phyloP scores from a whole-genome alignment of 2,888 invertebrate genomes.

The Phengaris alcon region DNA sequence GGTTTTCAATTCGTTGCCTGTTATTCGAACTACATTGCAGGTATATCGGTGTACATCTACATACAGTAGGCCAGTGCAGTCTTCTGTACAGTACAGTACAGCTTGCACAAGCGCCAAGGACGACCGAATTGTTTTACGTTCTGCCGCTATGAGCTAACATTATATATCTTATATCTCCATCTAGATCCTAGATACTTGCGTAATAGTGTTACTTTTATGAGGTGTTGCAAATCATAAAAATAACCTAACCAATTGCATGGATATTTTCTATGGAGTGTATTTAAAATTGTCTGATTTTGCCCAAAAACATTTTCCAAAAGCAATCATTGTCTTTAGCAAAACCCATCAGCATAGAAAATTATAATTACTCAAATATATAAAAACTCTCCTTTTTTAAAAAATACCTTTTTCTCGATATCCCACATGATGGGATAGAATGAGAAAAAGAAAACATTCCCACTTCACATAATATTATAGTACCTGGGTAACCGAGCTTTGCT shows the following conservation, averaged over 20 bases:
- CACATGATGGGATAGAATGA: no score
- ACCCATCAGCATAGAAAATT: no score
- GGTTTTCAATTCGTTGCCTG: background rate
- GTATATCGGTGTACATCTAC: constrained; percentile 17
- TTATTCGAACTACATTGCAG: constrained; percentile 12
- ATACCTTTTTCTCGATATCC: no score
- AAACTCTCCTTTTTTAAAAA: no score
- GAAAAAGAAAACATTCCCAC: no score
- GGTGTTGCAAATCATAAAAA: constrained; percentile 6
- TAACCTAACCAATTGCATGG: no score
- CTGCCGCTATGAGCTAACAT: constrained; percentile 43
- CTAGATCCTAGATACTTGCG: constrained; percentile 21
- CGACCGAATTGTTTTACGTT: constrained; percentile 62
- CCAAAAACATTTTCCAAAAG: no score
- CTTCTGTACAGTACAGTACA: constrained; percentile 34
- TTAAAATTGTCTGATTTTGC: background rate
- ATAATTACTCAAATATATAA: no score
- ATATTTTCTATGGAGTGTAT: background rate
- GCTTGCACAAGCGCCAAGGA: constrained; percentile 49
- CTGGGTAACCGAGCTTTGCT: no score
- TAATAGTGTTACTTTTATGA: background rate
- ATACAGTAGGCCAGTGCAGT: constrained; percentile 33
- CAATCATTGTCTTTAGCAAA: no score
- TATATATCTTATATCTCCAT: constrained; percentile 3
- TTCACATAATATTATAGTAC: no score